Conservation (phyloP, 2,113 vertebrate species). For the Prolemur simus region DNA sequence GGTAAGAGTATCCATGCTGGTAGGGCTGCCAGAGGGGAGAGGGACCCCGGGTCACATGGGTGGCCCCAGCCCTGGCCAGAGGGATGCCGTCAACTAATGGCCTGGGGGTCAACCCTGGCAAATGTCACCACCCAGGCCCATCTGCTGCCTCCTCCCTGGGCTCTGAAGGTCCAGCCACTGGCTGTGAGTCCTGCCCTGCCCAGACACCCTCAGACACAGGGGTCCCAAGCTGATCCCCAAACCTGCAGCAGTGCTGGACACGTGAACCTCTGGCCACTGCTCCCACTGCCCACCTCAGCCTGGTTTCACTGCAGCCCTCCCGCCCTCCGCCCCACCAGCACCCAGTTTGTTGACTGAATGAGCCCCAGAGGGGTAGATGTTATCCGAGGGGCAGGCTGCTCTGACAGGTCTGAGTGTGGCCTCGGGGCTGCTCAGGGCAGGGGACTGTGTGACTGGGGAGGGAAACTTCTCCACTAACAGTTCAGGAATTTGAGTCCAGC, state of each 20-base stretch:
- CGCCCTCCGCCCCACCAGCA: background rate
- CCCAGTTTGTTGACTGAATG: background rate
- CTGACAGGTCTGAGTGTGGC: background rate
- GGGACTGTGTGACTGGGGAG: accelerated
- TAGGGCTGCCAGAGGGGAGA: background rate
- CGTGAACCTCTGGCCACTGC: background rate
- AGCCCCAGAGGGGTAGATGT: background rate
- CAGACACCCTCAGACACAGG: background rate
- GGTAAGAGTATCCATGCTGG: conserved; percentile 58
- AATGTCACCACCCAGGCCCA: background rate
- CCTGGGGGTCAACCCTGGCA: background rate
- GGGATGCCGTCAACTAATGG: accelerated
- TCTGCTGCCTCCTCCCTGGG: background rate
- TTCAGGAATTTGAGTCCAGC: background rate
- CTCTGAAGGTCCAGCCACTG: background rate
- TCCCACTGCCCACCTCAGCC: background rate
- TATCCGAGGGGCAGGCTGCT: accelerated
- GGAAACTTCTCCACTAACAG: background rate
- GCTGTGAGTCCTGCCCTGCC: background rate
- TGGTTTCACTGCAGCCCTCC: background rate
- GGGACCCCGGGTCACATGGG: background rate
- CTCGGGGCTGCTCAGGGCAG: background rate
- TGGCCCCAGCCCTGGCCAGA: accelerated
- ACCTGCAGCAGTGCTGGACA: background rate
- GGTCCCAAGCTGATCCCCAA: background rate